Base-by-base conservation (phyloP, 2,797 vertebrate genomes). In the Pempheris klunzingeri region DNA sequence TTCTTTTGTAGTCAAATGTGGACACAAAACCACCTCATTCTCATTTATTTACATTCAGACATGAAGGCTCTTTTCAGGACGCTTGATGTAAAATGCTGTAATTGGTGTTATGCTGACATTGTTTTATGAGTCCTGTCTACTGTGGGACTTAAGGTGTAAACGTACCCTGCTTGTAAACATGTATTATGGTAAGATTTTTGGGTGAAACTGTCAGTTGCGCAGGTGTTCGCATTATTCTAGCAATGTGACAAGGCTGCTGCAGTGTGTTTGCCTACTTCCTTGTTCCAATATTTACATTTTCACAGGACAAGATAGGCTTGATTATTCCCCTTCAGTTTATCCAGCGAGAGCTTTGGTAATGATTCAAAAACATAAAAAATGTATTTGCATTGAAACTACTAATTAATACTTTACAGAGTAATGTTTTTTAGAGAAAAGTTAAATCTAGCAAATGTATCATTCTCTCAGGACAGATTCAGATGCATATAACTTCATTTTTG, bases 221-320 rank as follows among this genome's bases (percentile, higher is more conserved):
- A 49, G 57, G 44, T 71, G 64, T 28, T 71, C 18, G 64, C 52
- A 26, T n/a, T 18, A 50, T 32, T 55, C 67, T 18, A 53, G 24
- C 44, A 18, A 67, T 22, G 15, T 11, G 46, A 47, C 22, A 15
- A 1, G 6, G 11, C 28, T 44, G 49, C 36, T 47, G 53, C 41
- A 36, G 26, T 34, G 30, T 36, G 68, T 49, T 57, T 5, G 7
- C 15, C 36, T 54, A 22, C 46, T 36, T 65, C 41, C 28, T 53
- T 12, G 54, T 17, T 24, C 30, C 18, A 24, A 0, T 82, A 22
- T 66, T 68, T 59, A 32, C 32, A 70, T 70, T 36, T 34, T 30
- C 12, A 41, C 24, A 58, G 24, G 30, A 64, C 5, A 4, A 14
- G 8, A 38, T 2, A 12, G 18, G 7, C 5, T 13, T 24, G 18